Evolutionary conservation across 2,888 invertebrate genomes (phyloP).

Genomic region (Trissolcus brochymenae): DNA sequence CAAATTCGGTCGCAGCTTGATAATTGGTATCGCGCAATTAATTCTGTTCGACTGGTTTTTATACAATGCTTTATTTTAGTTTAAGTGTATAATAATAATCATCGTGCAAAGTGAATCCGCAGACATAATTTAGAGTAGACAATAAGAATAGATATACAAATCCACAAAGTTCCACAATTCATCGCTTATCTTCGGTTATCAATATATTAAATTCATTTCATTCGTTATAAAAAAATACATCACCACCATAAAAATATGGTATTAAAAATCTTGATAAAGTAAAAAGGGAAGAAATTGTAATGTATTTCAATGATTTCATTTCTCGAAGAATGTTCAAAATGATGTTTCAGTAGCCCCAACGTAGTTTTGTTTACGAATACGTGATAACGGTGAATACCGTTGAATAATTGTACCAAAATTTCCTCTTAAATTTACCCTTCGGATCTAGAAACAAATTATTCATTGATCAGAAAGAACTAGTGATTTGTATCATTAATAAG

Average conservation of each 20-base stretch:
- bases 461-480: not conserved
- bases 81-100: not conserved
- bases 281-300: too few species aligned
- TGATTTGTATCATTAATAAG: constrained; percentile 11
- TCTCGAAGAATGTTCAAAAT: not conserved
- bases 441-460: constrained; percentile 22
- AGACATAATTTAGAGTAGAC: too few species aligned
- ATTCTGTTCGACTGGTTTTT: constrained; percentile 21
- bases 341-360: too few species aligned
- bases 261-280: too few species aligned
- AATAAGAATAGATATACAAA: too few species aligned
- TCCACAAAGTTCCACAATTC: too few species aligned
- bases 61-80: constrained; percentile 1
- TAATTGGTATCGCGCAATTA: constrained; percentile 38
- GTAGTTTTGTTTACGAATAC: constrained; percentile 17
- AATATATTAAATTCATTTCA: too few species aligned
- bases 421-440: constrained; percentile 21
- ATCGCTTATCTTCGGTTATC: too few species aligned
- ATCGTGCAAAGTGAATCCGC: too few species aligned
- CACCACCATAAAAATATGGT: too few species aligned
- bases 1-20: constrained; percentile 33
- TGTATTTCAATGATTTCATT: not conserved
- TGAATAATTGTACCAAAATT: constrained; percentile 39
- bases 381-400: constrained; percentile 40
- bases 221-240: too few species aligned